Conservation (phyloP, 2,888 invertebrate genomes). For the Mystacides longicornis region DNA sequence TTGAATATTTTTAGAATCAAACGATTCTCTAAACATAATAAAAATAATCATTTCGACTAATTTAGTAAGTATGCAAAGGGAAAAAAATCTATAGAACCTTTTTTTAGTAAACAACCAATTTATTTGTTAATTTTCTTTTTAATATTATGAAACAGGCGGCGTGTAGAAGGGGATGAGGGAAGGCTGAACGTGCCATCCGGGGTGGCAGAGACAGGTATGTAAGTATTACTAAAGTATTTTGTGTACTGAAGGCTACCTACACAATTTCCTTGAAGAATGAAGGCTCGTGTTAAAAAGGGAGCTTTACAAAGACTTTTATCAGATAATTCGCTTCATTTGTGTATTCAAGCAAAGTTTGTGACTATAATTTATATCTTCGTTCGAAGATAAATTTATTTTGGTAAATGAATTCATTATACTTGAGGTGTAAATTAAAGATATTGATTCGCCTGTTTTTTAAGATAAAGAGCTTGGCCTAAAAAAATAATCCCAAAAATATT, state of each 20-base stretch:
- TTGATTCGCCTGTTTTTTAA: background rate
- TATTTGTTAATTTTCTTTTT: background rate
- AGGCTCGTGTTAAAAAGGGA: background rate
- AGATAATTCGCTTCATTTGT: slow-evolving; percentile 12
- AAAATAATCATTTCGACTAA: too few species aligned
- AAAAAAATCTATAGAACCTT: background rate
- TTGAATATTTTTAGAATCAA: too few species aligned
- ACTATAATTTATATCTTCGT: slow-evolving; percentile 1
- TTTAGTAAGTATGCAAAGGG: too few species aligned
- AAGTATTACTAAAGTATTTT: too few species aligned
- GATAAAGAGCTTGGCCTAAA: too few species aligned
- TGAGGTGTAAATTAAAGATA: slow-evolving; percentile 1
- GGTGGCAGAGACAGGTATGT: too few species aligned
- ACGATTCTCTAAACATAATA: too few species aligned
- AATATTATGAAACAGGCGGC: background rate
- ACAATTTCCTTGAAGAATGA: background rate
- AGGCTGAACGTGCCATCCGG: too few species aligned
- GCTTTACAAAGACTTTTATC: slow-evolving; percentile 11
- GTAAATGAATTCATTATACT: slow-evolving; percentile 1
- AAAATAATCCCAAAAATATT: too few species aligned
- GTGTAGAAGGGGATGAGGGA: too few species aligned
- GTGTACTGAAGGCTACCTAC: too few species aligned
- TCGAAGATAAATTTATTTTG: background rate
- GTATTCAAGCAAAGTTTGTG: slow-evolving; percentile 5
- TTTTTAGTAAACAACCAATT: background rate